Evolutionary conservation across 2,888 invertebrate genomes (phyloP).

Genomic region (Lasioglossum figueresi): DNA sequence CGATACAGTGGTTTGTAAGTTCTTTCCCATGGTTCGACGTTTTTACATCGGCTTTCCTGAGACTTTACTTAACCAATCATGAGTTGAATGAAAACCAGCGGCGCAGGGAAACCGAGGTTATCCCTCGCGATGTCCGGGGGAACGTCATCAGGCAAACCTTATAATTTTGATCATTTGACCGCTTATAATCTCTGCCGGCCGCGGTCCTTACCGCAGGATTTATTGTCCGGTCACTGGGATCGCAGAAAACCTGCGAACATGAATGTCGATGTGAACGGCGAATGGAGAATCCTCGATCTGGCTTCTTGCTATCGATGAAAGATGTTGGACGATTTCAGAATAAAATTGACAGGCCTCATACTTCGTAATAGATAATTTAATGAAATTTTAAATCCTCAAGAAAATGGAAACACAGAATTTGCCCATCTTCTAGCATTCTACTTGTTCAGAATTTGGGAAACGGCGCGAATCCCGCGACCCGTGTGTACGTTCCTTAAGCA

Average conservation of each 20-base stretch:
- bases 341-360: neutral
- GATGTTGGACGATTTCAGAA: neutral
- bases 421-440: neutral
- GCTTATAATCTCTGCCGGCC: conserved; percentile 78
- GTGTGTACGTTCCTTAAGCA: conserved; percentile 62
- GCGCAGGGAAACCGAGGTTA: conserved; percentile 68
- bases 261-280: conserved; percentile 43
- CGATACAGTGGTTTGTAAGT: neutral
- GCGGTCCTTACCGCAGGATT: conserved; percentile 79
- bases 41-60: conserved; percentile 54
- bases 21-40: conserved; percentile 17
- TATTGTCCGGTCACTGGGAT: conserved; percentile 76
- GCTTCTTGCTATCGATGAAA: neutral
- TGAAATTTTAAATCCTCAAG: neutral
- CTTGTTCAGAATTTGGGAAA: neutral
- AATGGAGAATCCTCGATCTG: neutral
- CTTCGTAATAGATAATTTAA: neutral
- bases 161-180: conserved; percentile 84
- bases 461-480: neutral
- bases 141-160: conserved; percentile 83
- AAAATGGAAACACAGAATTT: neutral
- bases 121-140: conserved; percentile 77
- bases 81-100: conserved; percentile 66
- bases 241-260: conserved; percentile 46
- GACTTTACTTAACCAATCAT: conserved; percentile 78